Evolutionary conservation across 2,888 invertebrate species (phyloP).

Genomic region (Stenodema calcarata): DNA sequence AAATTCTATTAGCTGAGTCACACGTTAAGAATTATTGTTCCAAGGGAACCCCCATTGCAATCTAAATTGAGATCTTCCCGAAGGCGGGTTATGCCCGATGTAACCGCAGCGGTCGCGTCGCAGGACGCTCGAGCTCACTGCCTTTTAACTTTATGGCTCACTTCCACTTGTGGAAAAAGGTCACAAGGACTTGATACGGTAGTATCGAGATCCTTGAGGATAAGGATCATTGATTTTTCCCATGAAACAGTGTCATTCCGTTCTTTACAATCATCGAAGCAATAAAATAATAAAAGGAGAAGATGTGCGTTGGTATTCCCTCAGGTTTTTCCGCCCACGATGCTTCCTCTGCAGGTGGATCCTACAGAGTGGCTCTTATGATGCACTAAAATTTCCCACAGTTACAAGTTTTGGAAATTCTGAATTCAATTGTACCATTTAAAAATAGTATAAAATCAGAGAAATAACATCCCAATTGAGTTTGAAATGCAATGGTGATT

Average conservation of each 20-base stretch:
- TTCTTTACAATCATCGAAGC: neutral
- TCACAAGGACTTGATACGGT: neutral
- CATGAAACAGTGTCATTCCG: neutral
- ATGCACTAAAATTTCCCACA: too few species aligned
- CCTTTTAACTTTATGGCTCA: neutral
- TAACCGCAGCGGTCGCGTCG: neutral
- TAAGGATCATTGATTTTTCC: neutral
- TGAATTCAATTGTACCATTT: too few species aligned
- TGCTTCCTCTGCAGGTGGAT: too few species aligned
- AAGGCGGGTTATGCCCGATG: neutral
- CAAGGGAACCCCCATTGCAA: neutral
- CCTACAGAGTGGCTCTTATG: too few species aligned
- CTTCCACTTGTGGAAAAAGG: neutral
- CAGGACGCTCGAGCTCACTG: neutral
- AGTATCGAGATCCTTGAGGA: neutral
- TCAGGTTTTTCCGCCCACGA: too few species aligned
- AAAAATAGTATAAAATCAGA: too few species aligned
- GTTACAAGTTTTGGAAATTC: too few species aligned
- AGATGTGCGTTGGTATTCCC: too few species aligned
- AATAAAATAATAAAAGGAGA: too few species aligned
- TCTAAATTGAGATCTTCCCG: conserved; percentile 23
- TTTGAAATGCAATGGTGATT: too few species aligned
- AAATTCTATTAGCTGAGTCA: neutral
- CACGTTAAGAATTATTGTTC: conserved; percentile 30
- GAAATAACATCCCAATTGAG: too few species aligned